phyloP scores from a whole-genome alignment of 2,797 vertebrate species.

The Syngnathus acus region DNA sequence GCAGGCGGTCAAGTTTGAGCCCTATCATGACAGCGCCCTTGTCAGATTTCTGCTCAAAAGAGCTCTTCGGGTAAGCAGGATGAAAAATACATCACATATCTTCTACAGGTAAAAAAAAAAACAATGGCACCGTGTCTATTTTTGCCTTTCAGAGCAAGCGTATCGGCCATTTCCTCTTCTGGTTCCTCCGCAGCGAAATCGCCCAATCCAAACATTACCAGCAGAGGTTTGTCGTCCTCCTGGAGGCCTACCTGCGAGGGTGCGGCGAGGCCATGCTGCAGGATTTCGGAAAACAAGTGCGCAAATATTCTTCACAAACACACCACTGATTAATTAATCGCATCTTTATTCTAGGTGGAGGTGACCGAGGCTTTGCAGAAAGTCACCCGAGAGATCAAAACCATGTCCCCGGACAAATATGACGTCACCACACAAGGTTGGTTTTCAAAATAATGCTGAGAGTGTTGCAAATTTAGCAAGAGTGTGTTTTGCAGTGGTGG shows the following conservation, averaged over 20 bases:
- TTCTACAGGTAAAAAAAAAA: neutral
- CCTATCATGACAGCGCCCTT: slow-evolving; percentile 93
- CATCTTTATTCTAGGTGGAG: slow-evolving; percentile 67
- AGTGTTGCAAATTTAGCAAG: neutral
- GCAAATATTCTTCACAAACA: too few relatives aligned
- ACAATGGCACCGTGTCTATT: neutral
- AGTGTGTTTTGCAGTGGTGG: slow-evolving; percentile 72
- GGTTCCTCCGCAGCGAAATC: slow-evolving; percentile 97
- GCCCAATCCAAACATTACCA: slow-evolving; percentile 97
- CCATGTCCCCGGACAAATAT: slow-evolving; percentile 88
- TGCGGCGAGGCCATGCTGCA: slow-evolving; percentile 90
- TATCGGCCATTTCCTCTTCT: slow-evolving; percentile 97
- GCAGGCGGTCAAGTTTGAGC: slow-evolving; percentile 97
- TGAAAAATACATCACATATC: neutral
- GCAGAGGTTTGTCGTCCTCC: slow-evolving; percentile 89
- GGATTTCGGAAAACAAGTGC: slow-evolving; percentile 83
- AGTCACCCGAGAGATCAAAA: slow-evolving; percentile 90
- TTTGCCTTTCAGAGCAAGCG: slow-evolving; percentile 80
- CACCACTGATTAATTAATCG: neutral
- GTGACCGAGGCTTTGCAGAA: slow-evolving; percentile 89
- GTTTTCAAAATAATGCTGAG: neutral
- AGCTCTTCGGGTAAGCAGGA: slow-evolving; percentile 81
- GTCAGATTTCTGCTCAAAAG: slow-evolving; percentile 91
- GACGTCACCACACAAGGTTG: slow-evolving; percentile 88
- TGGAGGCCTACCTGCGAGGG: slow-evolving; percentile 91